These are phyloP conservation scores for Melikaiella ostensackeni DNA, from an alignment of 2,888 invertebrate genomes.

Conservation along the genomic window DNA sequence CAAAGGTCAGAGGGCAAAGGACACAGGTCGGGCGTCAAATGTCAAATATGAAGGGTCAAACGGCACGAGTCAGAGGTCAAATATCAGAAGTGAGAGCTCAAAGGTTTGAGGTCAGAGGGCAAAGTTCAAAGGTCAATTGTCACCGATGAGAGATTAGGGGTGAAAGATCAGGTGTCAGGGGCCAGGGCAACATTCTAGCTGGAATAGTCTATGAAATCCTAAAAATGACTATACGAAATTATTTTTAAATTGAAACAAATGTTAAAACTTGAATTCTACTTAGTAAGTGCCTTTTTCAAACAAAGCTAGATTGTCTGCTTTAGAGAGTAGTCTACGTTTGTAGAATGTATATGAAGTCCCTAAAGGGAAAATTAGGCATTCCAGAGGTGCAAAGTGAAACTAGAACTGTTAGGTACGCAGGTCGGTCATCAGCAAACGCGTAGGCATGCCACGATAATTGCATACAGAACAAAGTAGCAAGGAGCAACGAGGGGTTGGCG, in stretches of 20 bases:
- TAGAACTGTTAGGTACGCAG: slow-evolving; percentile 5
- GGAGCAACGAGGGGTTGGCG: slow-evolving; percentile 57
- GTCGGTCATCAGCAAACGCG: slow-evolving; percentile 54
- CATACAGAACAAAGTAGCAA: slow-evolving; percentile 57
- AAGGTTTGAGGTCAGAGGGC: too few species aligned
- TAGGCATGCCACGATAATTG: slow-evolving; percentile 54
- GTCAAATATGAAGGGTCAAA: too few species aligned
- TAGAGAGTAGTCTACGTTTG: background rate
- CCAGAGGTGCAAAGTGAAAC: slow-evolving; percentile 8
- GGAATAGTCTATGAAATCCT: too few species aligned
- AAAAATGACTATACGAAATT: background rate
- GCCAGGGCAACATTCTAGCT: too few species aligned
- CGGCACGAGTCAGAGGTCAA: too few species aligned
- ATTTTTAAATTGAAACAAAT: background rate
- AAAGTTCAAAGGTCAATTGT: too few species aligned
- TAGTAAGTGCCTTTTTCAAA: background rate
- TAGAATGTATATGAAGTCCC: background rate
- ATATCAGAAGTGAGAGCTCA: too few species aligned
- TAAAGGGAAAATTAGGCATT: slow-evolving; percentile 5
- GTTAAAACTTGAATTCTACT: background rate
- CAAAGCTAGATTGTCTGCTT: background rate
- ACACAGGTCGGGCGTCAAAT: too few species aligned
- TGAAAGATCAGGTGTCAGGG: too few species aligned
- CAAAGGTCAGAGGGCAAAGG: too few species aligned
- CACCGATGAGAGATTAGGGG: too few species aligned